Evolutionary conservation across 2,797 vertebrate genomes (phyloP).

Genomic region (Alfaro cultratus): DNA sequence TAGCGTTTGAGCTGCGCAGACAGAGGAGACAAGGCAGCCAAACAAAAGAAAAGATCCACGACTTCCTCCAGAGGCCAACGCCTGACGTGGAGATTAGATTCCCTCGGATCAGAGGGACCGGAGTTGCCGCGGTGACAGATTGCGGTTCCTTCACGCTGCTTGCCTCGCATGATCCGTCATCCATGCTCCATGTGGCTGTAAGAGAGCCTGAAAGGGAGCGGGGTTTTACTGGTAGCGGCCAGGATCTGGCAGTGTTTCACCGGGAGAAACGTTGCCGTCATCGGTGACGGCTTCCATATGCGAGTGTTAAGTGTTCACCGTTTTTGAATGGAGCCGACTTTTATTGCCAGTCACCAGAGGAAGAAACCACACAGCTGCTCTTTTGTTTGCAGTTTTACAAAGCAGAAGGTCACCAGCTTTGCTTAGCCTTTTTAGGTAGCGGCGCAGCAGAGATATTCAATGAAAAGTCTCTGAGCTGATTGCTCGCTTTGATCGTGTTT

Average conservation of each 20-base stretch:
- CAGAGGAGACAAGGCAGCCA: slow-evolving; percentile 56
- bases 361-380: slow-evolving; percentile 48
- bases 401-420: slow-evolving; percentile 55
- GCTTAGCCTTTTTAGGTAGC: slow-evolving; percentile 77
- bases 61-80: slow-evolving; percentile 48
- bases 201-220: slow-evolving; percentile 11
- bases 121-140: slow-evolving; percentile 57
- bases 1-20: slow-evolving; percentile 39
- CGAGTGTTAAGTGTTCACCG: slow-evolving; percentile 42
- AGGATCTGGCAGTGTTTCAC: slow-evolving; percentile 29
- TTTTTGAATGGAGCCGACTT: neutral
- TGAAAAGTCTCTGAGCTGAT: slow-evolving; percentile 52
- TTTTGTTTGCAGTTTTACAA: slow-evolving; percentile 67
- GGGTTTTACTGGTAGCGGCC: slow-evolving; percentile 18
- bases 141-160: slow-evolving; percentile 44
- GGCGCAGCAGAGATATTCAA: slow-evolving; percentile 42
- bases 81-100: slow-evolving; percentile 67
- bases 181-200: slow-evolving; percentile 22
- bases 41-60: slow-evolving; percentile 70
- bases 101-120: slow-evolving; percentile 56
- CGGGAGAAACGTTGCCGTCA: slow-evolving; percentile 17
- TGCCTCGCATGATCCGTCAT: slow-evolving; percentile 42
- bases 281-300: slow-evolving; percentile 54
- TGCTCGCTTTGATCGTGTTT: slow-evolving; percentile 67
- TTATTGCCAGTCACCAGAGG: slow-evolving; percentile 9